Evolutionary conservation across 1,140 invertebrate genomes (phyloP).

Genomic region (Papilio helenus): DNA sequence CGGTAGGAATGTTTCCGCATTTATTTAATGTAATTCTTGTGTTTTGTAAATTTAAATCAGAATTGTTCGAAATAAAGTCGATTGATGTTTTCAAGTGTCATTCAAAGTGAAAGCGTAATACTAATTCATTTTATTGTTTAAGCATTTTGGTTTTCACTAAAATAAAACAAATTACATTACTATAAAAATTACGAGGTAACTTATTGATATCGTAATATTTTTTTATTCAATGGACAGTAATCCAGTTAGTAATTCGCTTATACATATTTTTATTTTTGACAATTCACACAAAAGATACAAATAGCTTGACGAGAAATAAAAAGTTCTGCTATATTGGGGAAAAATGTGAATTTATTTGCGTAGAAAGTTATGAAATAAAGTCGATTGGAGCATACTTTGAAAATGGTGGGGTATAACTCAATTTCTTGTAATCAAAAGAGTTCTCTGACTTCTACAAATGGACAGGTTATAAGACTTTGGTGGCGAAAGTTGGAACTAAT

Average conservation of each 20-base stretch:
- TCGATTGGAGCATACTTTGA: too few relatives aligned
- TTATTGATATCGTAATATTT: background rate
- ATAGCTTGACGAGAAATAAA: too few relatives aligned
- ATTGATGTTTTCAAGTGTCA: background rate
- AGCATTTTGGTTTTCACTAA: background rate
- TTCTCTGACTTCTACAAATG: too few relatives aligned
- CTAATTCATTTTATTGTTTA: background rate
- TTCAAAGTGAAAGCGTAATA: background rate
- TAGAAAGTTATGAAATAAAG: too few relatives aligned
- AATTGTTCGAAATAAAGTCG: background rate
- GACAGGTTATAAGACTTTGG: too few relatives aligned
- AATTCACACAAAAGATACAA: too few relatives aligned
- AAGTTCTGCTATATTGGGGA: too few relatives aligned
- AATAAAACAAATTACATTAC: background rate
- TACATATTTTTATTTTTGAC: background rate
- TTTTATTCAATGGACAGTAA: background rate
- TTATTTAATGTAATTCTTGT: conserved; percentile 4
- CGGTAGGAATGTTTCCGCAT: conserved; percentile 13
- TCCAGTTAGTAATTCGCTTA: background rate
- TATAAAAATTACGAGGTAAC: background rate
- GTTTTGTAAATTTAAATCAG: background rate
- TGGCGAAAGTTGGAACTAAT: too few relatives aligned
- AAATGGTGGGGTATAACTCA: too few relatives aligned
- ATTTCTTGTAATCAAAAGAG: too few relatives aligned
- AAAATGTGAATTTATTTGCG: too few relatives aligned